Evolutionary conservation across 2,113 vertebrate genomes (phyloP), one percentile per base, ranked within the genome.

Genomic region (Pomatorhinus ruficollis): DNA sequence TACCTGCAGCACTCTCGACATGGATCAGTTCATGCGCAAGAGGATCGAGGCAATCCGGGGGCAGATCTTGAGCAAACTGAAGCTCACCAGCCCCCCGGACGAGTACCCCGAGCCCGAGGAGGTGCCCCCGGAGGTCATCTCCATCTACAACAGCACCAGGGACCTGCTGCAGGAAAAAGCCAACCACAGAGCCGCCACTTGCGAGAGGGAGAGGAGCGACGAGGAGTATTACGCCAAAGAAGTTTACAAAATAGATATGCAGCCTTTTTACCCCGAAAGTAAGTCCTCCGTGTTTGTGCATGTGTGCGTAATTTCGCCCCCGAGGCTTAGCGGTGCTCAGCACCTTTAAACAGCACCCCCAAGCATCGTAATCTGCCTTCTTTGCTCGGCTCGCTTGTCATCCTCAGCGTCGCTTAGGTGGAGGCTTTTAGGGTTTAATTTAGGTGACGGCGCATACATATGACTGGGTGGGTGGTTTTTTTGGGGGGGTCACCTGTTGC

Each of bases 171-270:
- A 99, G 97, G 99, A 99, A 97, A 99, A 99, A 94, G 99, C 99
- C 81, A 99, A 99, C 98, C 98, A 99, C 76, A 97, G 99, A 85
- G 99, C 99, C 18, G 98, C 98, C 74, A 98, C 99, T 96, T 99
- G 99, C 94, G 99, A 99, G 75, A 98, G 99, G 56, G 99, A 99
- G 97, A 98, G 99, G 95, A 99, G 99, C 95, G 99, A 99, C 69
- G 99, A 99, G 97, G 99, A 99, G 50, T 99, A 99, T 79, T 99
- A 99, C 10, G 99, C 99, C 76, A 99, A 99, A 97, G 99, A 99
- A 97, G 99, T 99, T 88, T 99, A 99, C 97, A 99, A 99, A 96
- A 98, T 99, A 39, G 99, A 99, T 96, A 99, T 99, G 99, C 95
- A 98, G 88, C 97, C 98, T 60, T 98, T 97, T 92, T 97, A 94